These are phyloP conservation scores for Achatina immaculata DNA, from an alignment of 1,140 invertebrate species.

Conservation along the genomic window DNA sequence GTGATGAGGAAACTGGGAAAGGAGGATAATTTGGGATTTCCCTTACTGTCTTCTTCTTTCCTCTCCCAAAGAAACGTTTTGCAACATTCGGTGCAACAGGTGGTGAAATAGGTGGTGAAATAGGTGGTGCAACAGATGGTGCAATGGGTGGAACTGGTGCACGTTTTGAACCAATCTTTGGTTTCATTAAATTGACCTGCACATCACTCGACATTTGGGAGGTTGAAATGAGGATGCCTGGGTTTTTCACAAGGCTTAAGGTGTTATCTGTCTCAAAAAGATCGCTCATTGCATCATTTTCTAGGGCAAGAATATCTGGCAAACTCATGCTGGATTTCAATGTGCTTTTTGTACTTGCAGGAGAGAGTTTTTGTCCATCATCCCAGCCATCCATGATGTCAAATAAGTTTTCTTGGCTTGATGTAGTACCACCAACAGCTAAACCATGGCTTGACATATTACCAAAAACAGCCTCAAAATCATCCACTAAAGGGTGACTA, in stretches of 20 bases:
- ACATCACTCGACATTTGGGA: background rate
- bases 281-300: background rate
- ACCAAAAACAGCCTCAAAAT: background rate
- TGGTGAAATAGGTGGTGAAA: background rate
- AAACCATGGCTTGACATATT: background rate
- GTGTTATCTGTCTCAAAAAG: background rate
- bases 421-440: background rate
- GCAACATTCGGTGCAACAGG: background rate
- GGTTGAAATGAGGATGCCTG: background rate
- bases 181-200: background rate
- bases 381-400: background rate
- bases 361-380: background rate
- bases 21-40: background rate
- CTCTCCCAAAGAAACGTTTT: background rate
- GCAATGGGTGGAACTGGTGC: background rate
- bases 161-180: background rate
- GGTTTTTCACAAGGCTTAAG: background rate
- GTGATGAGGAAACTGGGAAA: too few species aligned
- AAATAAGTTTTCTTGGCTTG: background rate
- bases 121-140: background rate
- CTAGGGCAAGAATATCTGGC: conserved; percentile 12
- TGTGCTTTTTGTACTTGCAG: background rate
- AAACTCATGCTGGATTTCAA: conserved; percentile 8
- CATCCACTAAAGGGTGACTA: background rate
- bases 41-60: background rate